Evolutionary conservation across 2,113 vertebrate genomes (phyloP).

Genomic region (Chamaetylas fuelleborni): DNA sequence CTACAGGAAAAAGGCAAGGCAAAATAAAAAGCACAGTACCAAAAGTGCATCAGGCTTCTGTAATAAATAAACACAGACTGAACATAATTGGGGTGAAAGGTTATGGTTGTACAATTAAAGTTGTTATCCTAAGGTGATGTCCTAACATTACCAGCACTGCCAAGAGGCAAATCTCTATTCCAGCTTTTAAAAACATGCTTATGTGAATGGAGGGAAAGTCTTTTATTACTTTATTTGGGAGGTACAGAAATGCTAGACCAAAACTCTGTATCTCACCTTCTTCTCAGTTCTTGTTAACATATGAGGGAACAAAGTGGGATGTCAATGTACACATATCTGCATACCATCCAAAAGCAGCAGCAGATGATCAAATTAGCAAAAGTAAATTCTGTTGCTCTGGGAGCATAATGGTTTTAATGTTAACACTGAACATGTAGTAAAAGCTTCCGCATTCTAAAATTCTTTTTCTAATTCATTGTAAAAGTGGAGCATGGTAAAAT

Average conservation of each 20-base stretch:
- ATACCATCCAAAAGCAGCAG: not conserved
- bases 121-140: constrained; percentile 15
- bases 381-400: not conserved
- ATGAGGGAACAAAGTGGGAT: not conserved
- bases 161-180: not conserved
- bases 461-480: not conserved
- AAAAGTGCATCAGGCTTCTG: not conserved
- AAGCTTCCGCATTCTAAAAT: not conserved
- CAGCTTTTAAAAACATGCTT: not conserved
- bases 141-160: not conserved
- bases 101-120: constrained; percentile 37
- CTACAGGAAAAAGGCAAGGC: not conserved
- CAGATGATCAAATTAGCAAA: not conserved
- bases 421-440: not conserved
- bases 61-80: constrained; percentile 36
- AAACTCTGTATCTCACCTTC: not conserved
- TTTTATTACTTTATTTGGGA: not conserved
- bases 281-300: not conserved
- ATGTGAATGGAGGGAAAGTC: not conserved
- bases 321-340: not conserved
- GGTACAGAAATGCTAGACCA: not conserved
- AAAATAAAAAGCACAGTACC: not conserved
- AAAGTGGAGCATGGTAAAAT: not conserved
- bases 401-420: not conserved
- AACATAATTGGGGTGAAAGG: constrained; percentile 48